Evolutionary conservation across 2,888 invertebrate genomes (phyloP), one percentile per base, ranked within the genome.

Genomic region (Yponomeuta malinellus): DNA sequence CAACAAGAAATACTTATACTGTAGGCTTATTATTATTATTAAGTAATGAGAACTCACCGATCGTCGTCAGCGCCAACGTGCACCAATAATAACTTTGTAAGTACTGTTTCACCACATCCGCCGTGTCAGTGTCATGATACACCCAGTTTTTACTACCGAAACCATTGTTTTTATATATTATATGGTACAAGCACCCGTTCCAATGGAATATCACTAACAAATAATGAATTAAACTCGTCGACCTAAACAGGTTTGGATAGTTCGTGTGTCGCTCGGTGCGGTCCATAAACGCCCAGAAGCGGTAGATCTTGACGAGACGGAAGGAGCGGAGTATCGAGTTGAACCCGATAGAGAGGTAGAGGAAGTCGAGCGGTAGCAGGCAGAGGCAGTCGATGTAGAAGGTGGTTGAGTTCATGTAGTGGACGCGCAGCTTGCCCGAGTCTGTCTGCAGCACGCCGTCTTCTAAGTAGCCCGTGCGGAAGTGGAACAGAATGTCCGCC

Each of bases 321-420:
- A 98, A 98, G 84, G 97, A 97, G 80, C 99, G 95, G 78, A 99
- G 93, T 82, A 98, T 97, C 81, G 98, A 99, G 93, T 98, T 98
- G 93, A 97, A 97, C 78, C 98, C 98, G 89, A 99, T 97, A 89
- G 98, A 98, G 83, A 99, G 94, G 92, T 99, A 99, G 81, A 99
- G 95, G 93, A 98, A 98, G 94, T 99, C 99, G 87, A 99, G 94
- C 77, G 99, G 99, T 85, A 99, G 94, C 85, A 99, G 95, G 93
- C 98, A 99, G 89, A 99, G 94, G 93, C 98, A 98, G 95, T 99
- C 99, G 87, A 99, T 97, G 94, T 99, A 99, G 94, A 99, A 99
- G 77, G 96, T 97, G 74, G 98, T 98, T 69, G 94, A 98, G 94
- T 99, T 99, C 97, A 98, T 98, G 92, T 99, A 99, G 89, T 99